Evolutionary conservation across 2,113 vertebrate species (phyloP).

Genomic region (Vicugna pacos): DNA sequence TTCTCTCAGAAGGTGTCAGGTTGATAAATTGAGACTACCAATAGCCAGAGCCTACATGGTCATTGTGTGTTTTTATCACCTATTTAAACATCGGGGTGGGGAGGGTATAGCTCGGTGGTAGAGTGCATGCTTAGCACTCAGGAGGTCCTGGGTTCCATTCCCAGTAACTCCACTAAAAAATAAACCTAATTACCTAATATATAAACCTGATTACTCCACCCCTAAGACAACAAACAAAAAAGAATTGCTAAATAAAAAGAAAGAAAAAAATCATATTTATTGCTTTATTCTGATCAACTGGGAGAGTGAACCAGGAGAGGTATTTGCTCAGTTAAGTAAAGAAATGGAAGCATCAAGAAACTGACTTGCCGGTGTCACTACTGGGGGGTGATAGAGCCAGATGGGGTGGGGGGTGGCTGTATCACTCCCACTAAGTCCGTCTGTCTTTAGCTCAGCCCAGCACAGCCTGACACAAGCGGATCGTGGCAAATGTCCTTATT

Average conservation of each 20-base stretch:
- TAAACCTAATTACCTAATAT: too few species aligned
- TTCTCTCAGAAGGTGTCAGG: not conserved
- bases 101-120: too few species aligned
- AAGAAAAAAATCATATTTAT: too few species aligned
- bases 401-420: accelerated
- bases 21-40: not conserved
- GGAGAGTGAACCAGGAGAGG: not conserved
- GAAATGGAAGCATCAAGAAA: not conserved
- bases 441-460: not conserved
- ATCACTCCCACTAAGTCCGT: not conserved
- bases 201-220: too few species aligned
- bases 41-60: too few species aligned
- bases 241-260: too few species aligned
- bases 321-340: not conserved
- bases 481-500: accelerated
- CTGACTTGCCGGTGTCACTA: not conserved
- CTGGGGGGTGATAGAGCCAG: not conserved
- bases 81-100: too few species aligned
- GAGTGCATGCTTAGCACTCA: too few species aligned
- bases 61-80: not conserved
- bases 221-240: too few species aligned
- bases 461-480: not conserved
- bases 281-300: not conserved
- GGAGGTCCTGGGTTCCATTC: too few species aligned
- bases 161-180: too few species aligned